These are phyloP conservation scores for Todiramphus chloris DNA, from an alignment of 2,113 vertebrate species.

Conservation along the genomic window DNA sequence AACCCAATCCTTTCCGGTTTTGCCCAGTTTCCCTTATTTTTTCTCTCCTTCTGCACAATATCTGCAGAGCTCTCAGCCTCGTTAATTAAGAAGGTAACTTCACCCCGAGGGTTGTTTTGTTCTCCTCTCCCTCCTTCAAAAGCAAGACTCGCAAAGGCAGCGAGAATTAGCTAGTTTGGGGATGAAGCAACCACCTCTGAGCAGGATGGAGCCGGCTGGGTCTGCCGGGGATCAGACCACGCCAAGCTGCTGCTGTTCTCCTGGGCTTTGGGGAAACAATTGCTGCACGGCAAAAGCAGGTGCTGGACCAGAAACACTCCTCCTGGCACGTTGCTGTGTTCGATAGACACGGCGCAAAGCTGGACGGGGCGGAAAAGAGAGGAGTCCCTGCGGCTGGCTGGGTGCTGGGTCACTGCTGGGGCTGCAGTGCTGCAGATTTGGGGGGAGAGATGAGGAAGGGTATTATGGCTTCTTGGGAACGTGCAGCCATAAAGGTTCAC, in stretches of 20 bases:
- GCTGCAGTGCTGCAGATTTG: neutral
- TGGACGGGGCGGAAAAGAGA: neutral
- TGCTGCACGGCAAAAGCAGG: neutral
- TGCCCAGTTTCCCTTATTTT: conserved; percentile 48
- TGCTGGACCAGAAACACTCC: neutral
- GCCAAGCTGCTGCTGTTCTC: neutral
- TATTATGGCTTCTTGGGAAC: neutral
- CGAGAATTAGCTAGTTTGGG: conserved; percentile 31
- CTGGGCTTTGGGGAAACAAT: conserved; percentile 18
- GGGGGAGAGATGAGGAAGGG: neutral
- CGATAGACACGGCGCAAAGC: neutral
- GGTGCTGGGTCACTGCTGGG: neutral
- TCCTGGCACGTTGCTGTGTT: accelerated
- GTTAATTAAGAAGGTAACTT: conserved; percentile 67
- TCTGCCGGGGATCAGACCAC: neutral
- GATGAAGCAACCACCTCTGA: neutral
- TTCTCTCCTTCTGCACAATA: neutral
- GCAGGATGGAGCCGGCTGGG: neutral
- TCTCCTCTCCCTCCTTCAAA: conserved; percentile 5
- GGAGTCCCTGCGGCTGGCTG: neutral
- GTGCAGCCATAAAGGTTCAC: neutral
- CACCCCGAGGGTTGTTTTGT: conserved; percentile 45
- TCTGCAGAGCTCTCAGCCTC: conserved; percentile 36
- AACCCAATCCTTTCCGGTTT: conserved; percentile 55
- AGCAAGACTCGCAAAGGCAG: neutral